Evolutionary conservation across 2,113 vertebrate genomes (phyloP).

Genomic region (Melospiza melodia): DNA sequence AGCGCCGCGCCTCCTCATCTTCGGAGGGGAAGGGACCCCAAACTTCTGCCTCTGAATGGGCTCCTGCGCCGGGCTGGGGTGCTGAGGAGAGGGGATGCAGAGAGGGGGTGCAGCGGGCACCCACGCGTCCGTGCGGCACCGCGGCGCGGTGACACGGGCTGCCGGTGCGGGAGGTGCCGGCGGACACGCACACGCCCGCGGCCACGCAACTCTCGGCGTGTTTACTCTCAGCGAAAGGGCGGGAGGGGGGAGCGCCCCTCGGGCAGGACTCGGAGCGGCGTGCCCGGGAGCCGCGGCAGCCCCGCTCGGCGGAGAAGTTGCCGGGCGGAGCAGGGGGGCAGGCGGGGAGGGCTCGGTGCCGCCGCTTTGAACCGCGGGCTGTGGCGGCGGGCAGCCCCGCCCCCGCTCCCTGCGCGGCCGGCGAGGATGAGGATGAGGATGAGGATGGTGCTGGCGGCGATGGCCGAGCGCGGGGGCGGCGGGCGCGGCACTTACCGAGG

Average conservation of each 20-base stretch:
- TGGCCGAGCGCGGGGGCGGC: neutral
- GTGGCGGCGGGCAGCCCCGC: neutral
- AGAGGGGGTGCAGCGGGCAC: neutral
- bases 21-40: neutral
- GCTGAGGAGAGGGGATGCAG: neutral
- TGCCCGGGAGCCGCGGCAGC: neutral
- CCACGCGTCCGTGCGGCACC: neutral
- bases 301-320: slow-evolving; percentile 42
- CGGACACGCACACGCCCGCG: neutral
- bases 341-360: neutral
- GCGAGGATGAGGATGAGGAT: neutral
- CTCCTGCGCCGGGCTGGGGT: neutral
- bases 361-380: neutral
- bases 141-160: neutral
- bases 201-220: neutral
- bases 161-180: neutral
- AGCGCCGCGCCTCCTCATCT: neutral
- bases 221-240: neutral
- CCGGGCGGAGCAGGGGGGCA: neutral
- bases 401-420: neutral
- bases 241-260: neutral
- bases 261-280: neutral
- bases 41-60: neutral
- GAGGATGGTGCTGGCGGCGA: neutral
- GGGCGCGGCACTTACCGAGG: slow-evolving; percentile 19